These are phyloP conservation scores for Triplophysa rosa DNA, from an alignment of 2,113 vertebrate genomes.

Conservation along the genomic window DNA sequence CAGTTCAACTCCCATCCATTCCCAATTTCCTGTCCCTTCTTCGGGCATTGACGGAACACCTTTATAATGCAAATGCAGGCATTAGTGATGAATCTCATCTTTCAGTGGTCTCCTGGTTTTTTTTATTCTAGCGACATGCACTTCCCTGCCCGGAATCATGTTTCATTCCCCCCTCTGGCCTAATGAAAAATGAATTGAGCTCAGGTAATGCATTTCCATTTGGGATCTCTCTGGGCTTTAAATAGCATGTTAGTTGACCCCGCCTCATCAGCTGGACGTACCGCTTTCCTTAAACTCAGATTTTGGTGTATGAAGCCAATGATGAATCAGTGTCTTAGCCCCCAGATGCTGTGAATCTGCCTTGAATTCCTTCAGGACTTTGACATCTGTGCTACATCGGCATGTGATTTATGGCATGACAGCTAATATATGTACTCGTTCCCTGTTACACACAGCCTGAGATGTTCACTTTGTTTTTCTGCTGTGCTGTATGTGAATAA, in stretches of 20 bases:
- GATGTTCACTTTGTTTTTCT: slow-evolving; percentile 35
- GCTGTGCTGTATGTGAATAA: slow-evolving; percentile 18
- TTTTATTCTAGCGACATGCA: slow-evolving; percentile 60
- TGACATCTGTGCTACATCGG: neutral
- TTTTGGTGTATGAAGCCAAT: neutral
- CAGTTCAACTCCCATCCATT: slow-evolving; percentile 55
- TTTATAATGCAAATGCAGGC: slow-evolving; percentile 72
- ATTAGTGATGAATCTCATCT: slow-evolving; percentile 68
- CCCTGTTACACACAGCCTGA: slow-evolving; percentile 8
- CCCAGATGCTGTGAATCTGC: neutral
- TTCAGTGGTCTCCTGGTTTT: slow-evolving; percentile 48
- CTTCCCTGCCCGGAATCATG: slow-evolving; percentile 54
- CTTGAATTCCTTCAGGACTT: neutral
- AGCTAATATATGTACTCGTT: slow-evolving; percentile 21
- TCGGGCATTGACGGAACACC: slow-evolving; percentile 63
- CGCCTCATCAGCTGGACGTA: slow-evolving; percentile 4
- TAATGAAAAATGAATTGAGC: slow-evolving; percentile 69
- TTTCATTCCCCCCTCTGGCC: slow-evolving; percentile 64
- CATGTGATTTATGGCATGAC: neutral
- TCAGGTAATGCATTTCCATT: slow-evolving; percentile 59
- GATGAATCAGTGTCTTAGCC: neutral
- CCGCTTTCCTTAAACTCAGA: slow-evolving; percentile 24
- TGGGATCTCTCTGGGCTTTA: slow-evolving; percentile 25
- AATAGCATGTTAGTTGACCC: slow-evolving; percentile 26
- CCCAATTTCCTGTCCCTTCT: slow-evolving; percentile 64